Evolutionary conservation across 2,888 invertebrate genomes (phyloP).

Genomic region (Caenorhabditis sulstoni): DNA sequence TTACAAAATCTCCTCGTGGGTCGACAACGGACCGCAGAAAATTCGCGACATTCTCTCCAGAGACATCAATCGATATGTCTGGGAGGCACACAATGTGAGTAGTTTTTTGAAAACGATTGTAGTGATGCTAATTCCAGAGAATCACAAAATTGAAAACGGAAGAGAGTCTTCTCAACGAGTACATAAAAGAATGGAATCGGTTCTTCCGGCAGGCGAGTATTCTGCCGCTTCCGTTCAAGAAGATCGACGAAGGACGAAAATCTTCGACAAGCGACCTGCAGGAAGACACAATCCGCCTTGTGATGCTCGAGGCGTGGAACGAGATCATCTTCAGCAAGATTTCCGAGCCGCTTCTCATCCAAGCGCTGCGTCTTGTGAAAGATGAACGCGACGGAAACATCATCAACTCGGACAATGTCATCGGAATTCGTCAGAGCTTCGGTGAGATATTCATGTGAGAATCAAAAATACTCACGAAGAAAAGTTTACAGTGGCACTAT

Average conservation of each 20-base stretch:
- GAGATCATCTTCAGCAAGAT: conserved; percentile 96
- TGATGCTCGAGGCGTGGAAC: conserved; percentile 98
- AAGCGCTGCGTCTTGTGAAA: conserved; percentile 97
- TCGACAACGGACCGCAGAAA: conserved; percentile 88
- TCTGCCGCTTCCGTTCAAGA: conserved; percentile 80
- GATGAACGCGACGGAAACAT: conserved; percentile 97
- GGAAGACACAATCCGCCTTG: conserved; percentile 16
- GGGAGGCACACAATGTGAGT: conserved; percentile 65
- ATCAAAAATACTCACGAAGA: not conserved
- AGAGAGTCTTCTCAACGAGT: conserved; percentile 94
- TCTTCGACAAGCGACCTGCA: not conserved
- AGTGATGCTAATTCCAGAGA: conserved; percentile 82
- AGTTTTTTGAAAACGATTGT: not conserved
- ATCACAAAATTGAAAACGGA: conserved; percentile 94
- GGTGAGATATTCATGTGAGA: conserved; percentile 83
- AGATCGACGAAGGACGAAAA: conserved; percentile 13
- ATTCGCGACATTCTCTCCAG: conserved; percentile 64
- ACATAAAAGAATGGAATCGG: conserved; percentile 97
- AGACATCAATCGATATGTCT: conserved; percentile 70
- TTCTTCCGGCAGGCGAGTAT: conserved; percentile 98
- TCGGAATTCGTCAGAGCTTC: conserved; percentile 97
- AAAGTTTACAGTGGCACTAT: conserved; percentile 88
- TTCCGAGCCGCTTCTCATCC: conserved; percentile 91
- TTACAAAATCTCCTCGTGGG: conserved; percentile 96
- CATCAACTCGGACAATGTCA: conserved; percentile 96